Conservation (phyloP, 2,113 vertebrate genomes). For the Halichoeres trimaculatus region DNA sequence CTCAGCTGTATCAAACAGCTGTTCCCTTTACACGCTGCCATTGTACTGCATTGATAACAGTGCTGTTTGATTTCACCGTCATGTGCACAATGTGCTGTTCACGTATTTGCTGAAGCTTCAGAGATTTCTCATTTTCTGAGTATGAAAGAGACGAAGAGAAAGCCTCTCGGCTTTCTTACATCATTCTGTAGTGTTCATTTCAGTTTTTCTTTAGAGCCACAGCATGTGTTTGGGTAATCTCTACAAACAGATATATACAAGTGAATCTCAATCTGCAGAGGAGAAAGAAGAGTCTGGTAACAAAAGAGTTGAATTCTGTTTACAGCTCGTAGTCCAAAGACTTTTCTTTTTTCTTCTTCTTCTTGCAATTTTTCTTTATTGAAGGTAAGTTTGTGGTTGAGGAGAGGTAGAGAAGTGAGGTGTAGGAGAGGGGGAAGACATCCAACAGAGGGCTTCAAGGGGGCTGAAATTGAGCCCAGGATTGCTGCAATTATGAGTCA, state of each 20-base stretch:
- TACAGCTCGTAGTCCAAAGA: neutral
- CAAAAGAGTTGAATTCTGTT: neutral
- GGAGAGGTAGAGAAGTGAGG: no score
- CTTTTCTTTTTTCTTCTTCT: neutral
- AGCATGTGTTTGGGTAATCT: neutral
- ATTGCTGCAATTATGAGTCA: neutral
- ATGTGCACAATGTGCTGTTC: no score
- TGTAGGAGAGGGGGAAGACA: no score
- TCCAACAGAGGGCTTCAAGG: no score
- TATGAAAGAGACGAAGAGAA: neutral
- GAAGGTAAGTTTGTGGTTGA: neutral
- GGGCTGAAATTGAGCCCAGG: no score
- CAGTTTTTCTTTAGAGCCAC: no score
- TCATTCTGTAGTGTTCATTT: neutral
- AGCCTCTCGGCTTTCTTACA: neutral
- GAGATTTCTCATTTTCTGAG: neutral
- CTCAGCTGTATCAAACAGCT: no score
- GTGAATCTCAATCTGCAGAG: neutral
- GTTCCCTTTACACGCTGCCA: no score
- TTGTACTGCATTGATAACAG: no score
- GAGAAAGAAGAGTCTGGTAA: neutral
- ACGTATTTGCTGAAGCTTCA: neutral
- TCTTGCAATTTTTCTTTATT: neutral
- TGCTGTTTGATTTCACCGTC: no score
- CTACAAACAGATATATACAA: neutral